Base-by-base conservation (phyloP, 92 coral and sea anemone species). In the Anthopleura xanthogrammica region DNA sequence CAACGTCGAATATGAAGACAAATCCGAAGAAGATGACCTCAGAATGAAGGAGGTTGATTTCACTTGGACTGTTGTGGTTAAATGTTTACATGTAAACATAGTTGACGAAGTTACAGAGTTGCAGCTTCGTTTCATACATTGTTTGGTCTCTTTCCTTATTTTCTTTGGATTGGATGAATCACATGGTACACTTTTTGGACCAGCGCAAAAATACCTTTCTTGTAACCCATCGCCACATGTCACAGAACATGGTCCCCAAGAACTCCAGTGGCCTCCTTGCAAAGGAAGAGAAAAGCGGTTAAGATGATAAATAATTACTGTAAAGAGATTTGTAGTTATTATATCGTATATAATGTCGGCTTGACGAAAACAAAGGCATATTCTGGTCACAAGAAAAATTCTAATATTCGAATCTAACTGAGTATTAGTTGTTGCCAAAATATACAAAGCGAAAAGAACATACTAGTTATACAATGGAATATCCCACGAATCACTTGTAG, bases 171-270 rank as follows among this genome's bases (percentile, higher is more conserved):
- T 81, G 36, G 64, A 81, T 50, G 66, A 10, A 50, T 29, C 11
- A 24, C 77, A 81, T 64, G 16, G 0, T 81, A 17, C 40, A 4
- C 23, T 9, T 24, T 48, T 71, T 52, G 43, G 42, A 24, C 84
- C 66, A 70, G 64, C 52, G 68, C 83, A 80, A 41, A 64, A 80
- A 39, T 70, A 54, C 42, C 84, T 68, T n/a, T 12, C 65, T 81
- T 81, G 84, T 48, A 20, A 60, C 2, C 84, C 84, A 8, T 43
- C 23, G 7, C 84, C 84, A 52, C 84, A 81, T 68, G 84, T 64
- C 39, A 48, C 62, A 46, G 84, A 68, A 81, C 84, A 81, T 13
- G 77, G 77, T n/a, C 77, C 77, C 84, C 84, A 81, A 52, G 77
- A 48, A 12, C 77, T 52, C 84, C 84, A 81, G 7, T 23, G 60